Conservation (phyloP, 2,888 invertebrate genomes). For the Noctua comes region DNA sequence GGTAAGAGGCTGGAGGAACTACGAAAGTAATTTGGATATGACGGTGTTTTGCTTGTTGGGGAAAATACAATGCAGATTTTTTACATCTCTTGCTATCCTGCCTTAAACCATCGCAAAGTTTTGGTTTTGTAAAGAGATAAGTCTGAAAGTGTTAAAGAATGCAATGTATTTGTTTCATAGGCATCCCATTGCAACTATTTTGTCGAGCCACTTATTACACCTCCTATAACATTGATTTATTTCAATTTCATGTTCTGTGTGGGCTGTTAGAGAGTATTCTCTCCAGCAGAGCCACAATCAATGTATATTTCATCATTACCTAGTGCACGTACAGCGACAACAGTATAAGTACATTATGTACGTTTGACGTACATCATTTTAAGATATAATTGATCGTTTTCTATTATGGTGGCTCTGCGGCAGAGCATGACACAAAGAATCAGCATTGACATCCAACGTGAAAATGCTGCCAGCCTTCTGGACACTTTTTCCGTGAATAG, state of each 20-base stretch:
- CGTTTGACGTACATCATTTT: no score
- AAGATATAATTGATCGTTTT: no score
- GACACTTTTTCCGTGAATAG: background rate
- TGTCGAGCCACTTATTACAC: background rate
- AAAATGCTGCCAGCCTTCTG: background rate
- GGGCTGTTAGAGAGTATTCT: no score
- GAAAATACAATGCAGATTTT: constrained; percentile 24
- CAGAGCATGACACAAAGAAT: background rate
- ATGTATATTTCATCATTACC: no score
- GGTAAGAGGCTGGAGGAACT: constrained; percentile 67
- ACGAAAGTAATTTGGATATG: constrained; percentile 72
- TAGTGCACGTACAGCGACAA: no score
- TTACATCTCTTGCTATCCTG: background rate
- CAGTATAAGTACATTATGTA: no score
- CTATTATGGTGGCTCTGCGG: no score
- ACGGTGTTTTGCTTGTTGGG: constrained; percentile 42
- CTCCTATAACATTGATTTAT: background rate
- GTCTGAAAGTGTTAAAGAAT: background rate
- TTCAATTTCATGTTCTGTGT: background rate
- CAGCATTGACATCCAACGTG: background rate
- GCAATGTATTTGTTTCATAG: background rate
- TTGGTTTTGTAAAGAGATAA: background rate
- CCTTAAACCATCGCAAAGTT: background rate
- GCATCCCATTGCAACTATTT: background rate
- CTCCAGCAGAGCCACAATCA: no score